These are phyloP conservation scores for Nannoperca obscura DNA, from an alignment of 2,797 vertebrate species.

Conservation along the genomic window DNA sequence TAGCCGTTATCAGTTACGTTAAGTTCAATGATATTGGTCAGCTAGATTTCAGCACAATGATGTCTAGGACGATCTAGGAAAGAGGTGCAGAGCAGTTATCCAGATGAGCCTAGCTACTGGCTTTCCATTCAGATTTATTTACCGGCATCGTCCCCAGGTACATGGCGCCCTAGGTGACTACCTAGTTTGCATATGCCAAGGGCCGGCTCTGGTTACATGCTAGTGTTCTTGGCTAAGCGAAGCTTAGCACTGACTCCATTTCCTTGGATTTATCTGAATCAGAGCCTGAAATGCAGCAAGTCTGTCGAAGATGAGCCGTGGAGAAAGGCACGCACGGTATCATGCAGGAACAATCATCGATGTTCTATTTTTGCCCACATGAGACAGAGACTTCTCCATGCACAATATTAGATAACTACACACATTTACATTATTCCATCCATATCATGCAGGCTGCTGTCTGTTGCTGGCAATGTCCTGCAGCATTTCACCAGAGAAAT, in stretches of 20 bases:
- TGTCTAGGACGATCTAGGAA: too few species aligned
- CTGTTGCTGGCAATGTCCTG: constrained; percentile 36
- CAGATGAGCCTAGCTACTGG: too few species aligned
- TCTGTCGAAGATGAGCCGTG: constrained; percentile 2
- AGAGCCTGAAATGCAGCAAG: constrained; percentile 23
- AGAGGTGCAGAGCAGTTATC: too few species aligned
- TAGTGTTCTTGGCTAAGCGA: background rate
- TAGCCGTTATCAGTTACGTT: too few species aligned
- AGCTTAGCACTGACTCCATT: constrained; percentile 25
- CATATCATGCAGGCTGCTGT: constrained; percentile 14
- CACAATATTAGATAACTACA: background rate
- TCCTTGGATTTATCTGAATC: constrained; percentile 41
- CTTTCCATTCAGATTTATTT: too few species aligned
- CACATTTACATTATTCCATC: constrained; percentile 33
- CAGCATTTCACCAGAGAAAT: constrained; percentile 43
- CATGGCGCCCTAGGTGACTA: too few species aligned
- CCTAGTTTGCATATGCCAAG: too few species aligned
- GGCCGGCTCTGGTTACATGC: too few species aligned
- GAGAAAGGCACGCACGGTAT: constrained; percentile 20
- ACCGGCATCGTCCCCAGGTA: too few species aligned
- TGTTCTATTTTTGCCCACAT: constrained; percentile 58
- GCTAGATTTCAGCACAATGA: too few species aligned
- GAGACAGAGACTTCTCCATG: constrained; percentile 46
- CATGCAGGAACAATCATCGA: constrained; percentile 40
- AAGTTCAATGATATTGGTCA: too few species aligned